A percentile compares a stretch with the other conserved stretches of the same genome.
Conservation (phyloP, 2,797 vertebrate genomes). For the Sciurus carolinensis region DNA sequence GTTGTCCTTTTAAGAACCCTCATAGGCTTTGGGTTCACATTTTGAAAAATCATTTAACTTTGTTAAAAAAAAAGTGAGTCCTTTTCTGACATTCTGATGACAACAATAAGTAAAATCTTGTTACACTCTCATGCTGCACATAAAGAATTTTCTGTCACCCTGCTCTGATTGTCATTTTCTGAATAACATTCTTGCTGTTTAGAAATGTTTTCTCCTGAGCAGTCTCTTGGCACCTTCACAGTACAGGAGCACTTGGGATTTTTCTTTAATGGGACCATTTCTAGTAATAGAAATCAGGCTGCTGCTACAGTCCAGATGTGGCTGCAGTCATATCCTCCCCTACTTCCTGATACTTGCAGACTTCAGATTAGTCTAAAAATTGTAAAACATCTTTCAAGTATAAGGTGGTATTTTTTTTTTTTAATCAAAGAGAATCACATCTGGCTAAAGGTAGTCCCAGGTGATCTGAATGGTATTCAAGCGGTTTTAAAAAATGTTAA, state of each 20-base stretch:
- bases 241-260: background rate
- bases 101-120: background rate
- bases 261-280: conserved; percentile 17
- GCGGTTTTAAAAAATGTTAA: background rate
- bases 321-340: background rate
- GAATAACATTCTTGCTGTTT: conserved; percentile 48
- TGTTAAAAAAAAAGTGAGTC: background rate
- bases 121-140: background rate
- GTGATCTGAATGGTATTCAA: background rate
- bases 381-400: background rate
- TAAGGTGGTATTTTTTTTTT: background rate
- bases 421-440: background rate
- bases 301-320: background rate
- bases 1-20: background rate
- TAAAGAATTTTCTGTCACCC: background rate
- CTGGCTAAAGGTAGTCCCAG: background rate
- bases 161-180: background rate
- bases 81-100: background rate
- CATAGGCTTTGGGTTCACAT: background rate
- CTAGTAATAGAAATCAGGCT: background rate
- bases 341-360: background rate
- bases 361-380: background rate
- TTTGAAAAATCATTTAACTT: conserved; percentile 1
- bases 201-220: conserved; percentile 66
- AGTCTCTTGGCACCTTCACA: background rate